Evolutionary conservation across 1,140 invertebrate species (phyloP), one percentile per base, ranked within the genome.

Genomic region (Teleopsis dalmanni): DNA sequence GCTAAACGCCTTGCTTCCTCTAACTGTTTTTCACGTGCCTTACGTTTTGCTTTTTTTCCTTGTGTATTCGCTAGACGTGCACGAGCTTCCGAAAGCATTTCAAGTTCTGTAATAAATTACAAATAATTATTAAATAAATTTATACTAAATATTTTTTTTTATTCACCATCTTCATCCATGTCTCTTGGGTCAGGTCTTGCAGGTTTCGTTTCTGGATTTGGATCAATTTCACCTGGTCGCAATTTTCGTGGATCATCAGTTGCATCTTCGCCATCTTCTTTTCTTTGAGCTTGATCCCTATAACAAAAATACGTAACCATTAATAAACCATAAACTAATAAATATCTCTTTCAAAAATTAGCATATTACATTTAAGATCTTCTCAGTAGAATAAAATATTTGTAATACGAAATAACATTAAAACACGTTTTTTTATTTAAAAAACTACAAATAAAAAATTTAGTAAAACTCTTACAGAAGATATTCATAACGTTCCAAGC

Each of bases 161-260:
- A 23, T 38, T 54, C 70, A 91, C 88, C 94, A 82, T 98, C 95
- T 82, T 99, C 95, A 76, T 99, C 96, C 96, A 99, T 99, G 68
- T 99, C 96, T 61, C 98, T 95, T n/a, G 96, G 95, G 78, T 99
- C 96, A 13, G 97, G 96, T 47, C 96, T 78, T 1, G 96, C 97
- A 22, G 97, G 97, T 73, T 99, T 99, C 11, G 95, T 99, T 75
- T 99, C 97, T 18, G 97, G 97, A 75, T 98, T 98, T 0, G 96
- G 96, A 75, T 99, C 97, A 68, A 99, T 99, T 78, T 99, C 96
- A 38, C 96, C 96, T 2, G 95, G 95, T 70, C 95, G 95, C 0
- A 99, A 75, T 70, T 98, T 98, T 16, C 95, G 78, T 1, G 95
- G 95, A 75, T 99, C 95, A 71, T 95, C 89, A 38, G 81, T 82